Conservation (phyloP, 1,140 invertebrate species). For the Paraescarpia echinospica region DNA sequence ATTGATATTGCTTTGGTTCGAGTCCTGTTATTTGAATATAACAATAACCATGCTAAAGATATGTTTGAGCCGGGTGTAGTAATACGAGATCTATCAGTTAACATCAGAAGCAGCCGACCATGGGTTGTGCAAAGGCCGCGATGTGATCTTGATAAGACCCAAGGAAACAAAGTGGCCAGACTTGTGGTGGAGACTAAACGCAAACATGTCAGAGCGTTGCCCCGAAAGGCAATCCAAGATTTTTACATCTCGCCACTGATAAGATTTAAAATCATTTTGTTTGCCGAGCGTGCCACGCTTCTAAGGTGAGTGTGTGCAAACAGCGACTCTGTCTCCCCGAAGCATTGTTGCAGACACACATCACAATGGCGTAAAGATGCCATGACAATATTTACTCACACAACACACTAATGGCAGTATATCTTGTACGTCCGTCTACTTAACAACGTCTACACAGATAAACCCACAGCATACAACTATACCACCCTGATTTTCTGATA, state of each 20-base stretch:
- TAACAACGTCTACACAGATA: neutral
- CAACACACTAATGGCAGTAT: neutral
- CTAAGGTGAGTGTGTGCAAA: neutral
- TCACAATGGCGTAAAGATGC: neutral
- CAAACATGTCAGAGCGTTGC: neutral
- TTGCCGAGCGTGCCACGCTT: neutral
- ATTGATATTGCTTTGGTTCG: neutral
- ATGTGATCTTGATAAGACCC: neutral
- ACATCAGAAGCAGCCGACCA: neutral
- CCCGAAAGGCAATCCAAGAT: neutral
- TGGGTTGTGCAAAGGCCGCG: neutral
- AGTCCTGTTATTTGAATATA: neutral
- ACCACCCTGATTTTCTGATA: neutral
- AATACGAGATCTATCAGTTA: neutral
- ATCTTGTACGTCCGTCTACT: neutral
- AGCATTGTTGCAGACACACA: neutral
- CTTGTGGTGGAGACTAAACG: neutral
- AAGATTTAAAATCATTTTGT: neutral
- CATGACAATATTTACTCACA: neutral
- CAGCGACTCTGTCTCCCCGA: neutral
- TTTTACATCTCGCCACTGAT: neutral
- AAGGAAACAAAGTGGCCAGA: neutral
- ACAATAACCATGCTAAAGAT: neutral
- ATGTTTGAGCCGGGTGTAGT: too few species aligned
- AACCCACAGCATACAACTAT: neutral